Percentiles rank a stretch among this genome's conserved stretches.
Evolutionary conservation across 2,797 vertebrate species (phyloP).

Genomic region (Australoheros facetus): DNA sequence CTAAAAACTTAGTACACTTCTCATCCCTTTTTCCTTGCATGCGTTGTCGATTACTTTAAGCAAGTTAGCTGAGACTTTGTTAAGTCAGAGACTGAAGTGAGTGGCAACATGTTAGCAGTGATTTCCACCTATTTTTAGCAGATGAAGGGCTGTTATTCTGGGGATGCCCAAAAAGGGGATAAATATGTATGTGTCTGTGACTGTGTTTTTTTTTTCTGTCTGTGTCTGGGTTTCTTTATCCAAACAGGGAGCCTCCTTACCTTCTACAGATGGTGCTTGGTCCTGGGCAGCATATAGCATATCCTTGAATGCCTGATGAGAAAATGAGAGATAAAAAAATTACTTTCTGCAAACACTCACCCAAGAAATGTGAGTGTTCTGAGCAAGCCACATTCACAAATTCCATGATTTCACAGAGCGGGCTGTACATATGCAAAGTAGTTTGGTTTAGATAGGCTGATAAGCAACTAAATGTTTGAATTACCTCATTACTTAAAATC

Average conservation of each 20-base stretch:
- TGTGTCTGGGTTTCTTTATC: slow-evolving; percentile 33
- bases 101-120: slow-evolving; percentile 51
- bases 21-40: background rate
- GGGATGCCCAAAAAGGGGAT: slow-evolving; percentile 59
- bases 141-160: slow-evolving; percentile 67
- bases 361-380: background rate
- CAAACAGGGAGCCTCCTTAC: slow-evolving; percentile 80
- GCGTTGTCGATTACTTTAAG: background rate
- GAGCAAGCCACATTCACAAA: background rate
- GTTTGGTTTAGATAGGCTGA: fast-evolving
- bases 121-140: slow-evolving; percentile 77
- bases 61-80: background rate
- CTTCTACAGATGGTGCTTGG: slow-evolving; percentile 97
- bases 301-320: slow-evolving; percentile 93
- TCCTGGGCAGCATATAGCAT: slow-evolving; percentile 98
- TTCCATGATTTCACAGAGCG: background rate
- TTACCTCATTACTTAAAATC: background rate
- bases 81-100: slow-evolving; percentile 29
- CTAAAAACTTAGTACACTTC: background rate
- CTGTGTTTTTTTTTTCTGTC: slow-evolving; percentile 2
- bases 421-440: background rate
- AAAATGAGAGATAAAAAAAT: slow-evolving; percentile 31
- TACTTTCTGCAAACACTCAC: background rate
- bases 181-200: slow-evolving; percentile 15
- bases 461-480: background rate